Percentiles rank a stretch among this genome's conserved stretches.
phyloP scores from a whole-genome alignment of 2,113 vertebrate genomes.

The Gobiocypris rarus region DNA sequence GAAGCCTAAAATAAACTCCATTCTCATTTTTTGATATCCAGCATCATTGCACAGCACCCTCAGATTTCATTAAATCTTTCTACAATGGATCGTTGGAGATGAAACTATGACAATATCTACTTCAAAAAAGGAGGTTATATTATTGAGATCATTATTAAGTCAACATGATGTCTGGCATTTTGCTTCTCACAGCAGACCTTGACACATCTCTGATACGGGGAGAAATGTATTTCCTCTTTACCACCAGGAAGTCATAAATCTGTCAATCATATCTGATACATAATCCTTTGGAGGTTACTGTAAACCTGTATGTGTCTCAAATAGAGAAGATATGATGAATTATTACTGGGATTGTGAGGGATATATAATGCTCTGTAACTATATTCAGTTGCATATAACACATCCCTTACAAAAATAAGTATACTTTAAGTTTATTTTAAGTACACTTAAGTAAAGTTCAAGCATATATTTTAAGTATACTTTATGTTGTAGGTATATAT shows the following conservation, averaged over 20 bases:
- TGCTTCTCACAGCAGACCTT: slow-evolving; percentile 10
- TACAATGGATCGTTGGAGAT: not conserved
- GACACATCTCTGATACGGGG: slow-evolving; percentile 13
- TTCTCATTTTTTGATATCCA: slow-evolving; percentile 14
- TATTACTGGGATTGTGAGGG: slow-evolving; percentile 24
- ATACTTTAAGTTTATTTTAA: too few species aligned
- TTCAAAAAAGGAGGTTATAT: not conserved
- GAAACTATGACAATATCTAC: not conserved
- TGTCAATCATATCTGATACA: slow-evolving; percentile 31
- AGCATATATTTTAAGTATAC: too few species aligned
- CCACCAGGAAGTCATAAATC: slow-evolving; percentile 1
- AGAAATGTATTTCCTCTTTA: slow-evolving; percentile 18
- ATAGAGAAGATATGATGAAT: not conserved
- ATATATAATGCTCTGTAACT: not conserved
- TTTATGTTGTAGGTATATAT: too few species aligned
- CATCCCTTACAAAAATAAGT: too few species aligned
- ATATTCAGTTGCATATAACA: not conserved
- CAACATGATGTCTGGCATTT: slow-evolving; percentile 22
- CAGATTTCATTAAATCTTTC: slow-evolving; percentile 14
- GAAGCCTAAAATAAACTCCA: too few species aligned
- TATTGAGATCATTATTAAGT: slow-evolving; percentile 32
- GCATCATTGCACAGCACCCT: not conserved
- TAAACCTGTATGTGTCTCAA: slow-evolving; percentile 14
- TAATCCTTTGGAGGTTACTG: slow-evolving; percentile 23
- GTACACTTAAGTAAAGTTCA: too few species aligned